Evolutionary conservation across 2,888 invertebrate species (phyloP), one percentile per base, ranked within the genome.

Genomic region (Ormyrus nitidulus): DNA sequence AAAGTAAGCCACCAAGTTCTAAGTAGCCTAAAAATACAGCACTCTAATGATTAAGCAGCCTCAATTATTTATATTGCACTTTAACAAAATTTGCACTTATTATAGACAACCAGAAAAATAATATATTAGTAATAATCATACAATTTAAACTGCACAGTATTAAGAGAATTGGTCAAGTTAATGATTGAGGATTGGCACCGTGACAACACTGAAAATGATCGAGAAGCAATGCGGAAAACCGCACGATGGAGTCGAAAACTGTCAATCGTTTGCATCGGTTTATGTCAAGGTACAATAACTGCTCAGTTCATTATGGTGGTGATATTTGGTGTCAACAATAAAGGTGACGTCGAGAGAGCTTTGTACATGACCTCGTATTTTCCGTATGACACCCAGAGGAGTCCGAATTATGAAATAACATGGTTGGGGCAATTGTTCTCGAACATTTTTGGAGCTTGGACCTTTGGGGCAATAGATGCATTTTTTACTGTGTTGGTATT

Each of bases 401-500:
- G 84, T 70, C 82, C 83, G 0, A 74, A 80, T 59, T 88, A 83
- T 53, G 80, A 85, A 64, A 79, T 58, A 4, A 58, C 58, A 19
- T 13, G n/a, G 58, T 13, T 58, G n/a, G 58, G 58, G 8, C 58
- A 58, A 13, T 62, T 8, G 5, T 34, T 62, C 44, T 19, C 44
- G 10, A 68, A 10, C n/a, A 48, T 59, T n/a, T 59, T 56, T 48
- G 70, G 56, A 46, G 46, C 58, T 11, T n/a, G 46, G 10, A 58
- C 13, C 9, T 70, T 49, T 48, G 19, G 11, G 85, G 6, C 83
- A 10, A 84, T 85, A 11, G 87, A 87, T 48, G 80, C 83, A 5
- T 85, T 84, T 9, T 64, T 87, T 4, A 84, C 83, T 2, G 82
- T 85, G n/a, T 74, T 87, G 11, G 82, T 86, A 3, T 64, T 87